Evolutionary conservation across 2,888 invertebrate genomes (phyloP).

Genomic region (Panzeria rudis): DNA sequence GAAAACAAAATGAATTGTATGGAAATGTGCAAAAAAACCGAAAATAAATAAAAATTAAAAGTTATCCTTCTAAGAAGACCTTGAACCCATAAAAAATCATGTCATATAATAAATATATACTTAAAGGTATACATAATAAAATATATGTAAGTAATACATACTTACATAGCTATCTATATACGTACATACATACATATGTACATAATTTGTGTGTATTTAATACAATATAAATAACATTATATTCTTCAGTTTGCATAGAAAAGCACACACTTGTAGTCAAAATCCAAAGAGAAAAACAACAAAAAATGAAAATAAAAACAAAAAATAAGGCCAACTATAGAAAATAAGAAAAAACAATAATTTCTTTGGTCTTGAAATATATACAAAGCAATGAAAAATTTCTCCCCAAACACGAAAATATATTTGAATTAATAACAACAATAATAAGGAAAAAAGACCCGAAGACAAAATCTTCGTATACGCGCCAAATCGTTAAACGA

Average conservation of each 20-base stretch:
- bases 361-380: slow-evolving; percentile 62
- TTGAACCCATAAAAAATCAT: slow-evolving; percentile 82
- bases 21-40: slow-evolving; percentile 26
- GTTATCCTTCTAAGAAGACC: slow-evolving; percentile 77
- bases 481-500: slow-evolving; percentile 66
- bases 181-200: neutral
- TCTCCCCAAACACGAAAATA: neutral
- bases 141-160: neutral
- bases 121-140: neutral
- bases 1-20: neutral
- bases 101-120: slow-evolving; percentile 73
- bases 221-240: slow-evolving; percentile 33
- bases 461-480: slow-evolving; percentile 46
- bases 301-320: slow-evolving; percentile 30
- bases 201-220: slow-evolving; percentile 10
- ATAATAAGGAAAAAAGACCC: slow-evolving; percentile 20
- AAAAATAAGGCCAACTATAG: slow-evolving; percentile 49
- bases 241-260: slow-evolving; percentile 23
- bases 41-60: slow-evolving; percentile 73
- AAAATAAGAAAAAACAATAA: slow-evolving; percentile 46
- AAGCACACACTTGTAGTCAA: slow-evolving; percentile 18
- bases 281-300: slow-evolving; percentile 20
- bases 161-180: neutral
- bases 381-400: slow-evolving; percentile 12
- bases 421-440: slow-evolving; percentile 29